A percentile compares a stretch with the other conserved stretches of the same genome.
Evolutionary conservation across 2,888 invertebrate genomes (phyloP).

Genomic region (Tenthredo distinguenda): DNA sequence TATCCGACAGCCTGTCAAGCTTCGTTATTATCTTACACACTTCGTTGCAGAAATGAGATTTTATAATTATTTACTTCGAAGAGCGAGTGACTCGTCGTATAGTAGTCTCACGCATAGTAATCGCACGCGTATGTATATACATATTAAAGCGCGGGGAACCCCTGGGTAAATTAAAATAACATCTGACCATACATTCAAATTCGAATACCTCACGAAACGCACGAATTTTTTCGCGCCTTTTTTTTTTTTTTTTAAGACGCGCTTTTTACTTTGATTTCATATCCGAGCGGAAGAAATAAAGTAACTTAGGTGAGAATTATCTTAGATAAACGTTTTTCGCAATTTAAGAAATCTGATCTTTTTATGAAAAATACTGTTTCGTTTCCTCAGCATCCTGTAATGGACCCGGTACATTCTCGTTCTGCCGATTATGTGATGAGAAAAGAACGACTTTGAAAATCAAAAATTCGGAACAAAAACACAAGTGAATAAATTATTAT

Average conservation of each 20-base stretch:
- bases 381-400: too few relatives aligned
- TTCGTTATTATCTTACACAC: slow-evolving; percentile 76
- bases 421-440: background rate
- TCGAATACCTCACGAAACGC: background rate
- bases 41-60: slow-evolving; percentile 51
- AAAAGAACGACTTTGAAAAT: background rate
- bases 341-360: background rate
- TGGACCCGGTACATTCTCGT: background rate
- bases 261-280: background rate
- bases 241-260: background rate
- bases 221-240: background rate
- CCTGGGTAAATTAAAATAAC: background rate
- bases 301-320: background rate
- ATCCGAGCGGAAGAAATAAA: background rate
- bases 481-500: background rate
- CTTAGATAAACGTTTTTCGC: background rate
- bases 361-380: background rate
- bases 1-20: slow-evolving; percentile 76
- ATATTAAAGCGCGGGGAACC: background rate
- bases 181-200: background rate
- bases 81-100: background rate
- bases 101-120: too few relatives aligned
- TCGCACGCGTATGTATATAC: background rate
- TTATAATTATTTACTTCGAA: slow-evolving; percentile 45
- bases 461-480: background rate